Evolutionary conservation across 37 sponge, comb jelly and placozoan species (phyloP), one percentile per base, ranked within the genome.

Genomic region (Theonella swinhoei): DNA sequence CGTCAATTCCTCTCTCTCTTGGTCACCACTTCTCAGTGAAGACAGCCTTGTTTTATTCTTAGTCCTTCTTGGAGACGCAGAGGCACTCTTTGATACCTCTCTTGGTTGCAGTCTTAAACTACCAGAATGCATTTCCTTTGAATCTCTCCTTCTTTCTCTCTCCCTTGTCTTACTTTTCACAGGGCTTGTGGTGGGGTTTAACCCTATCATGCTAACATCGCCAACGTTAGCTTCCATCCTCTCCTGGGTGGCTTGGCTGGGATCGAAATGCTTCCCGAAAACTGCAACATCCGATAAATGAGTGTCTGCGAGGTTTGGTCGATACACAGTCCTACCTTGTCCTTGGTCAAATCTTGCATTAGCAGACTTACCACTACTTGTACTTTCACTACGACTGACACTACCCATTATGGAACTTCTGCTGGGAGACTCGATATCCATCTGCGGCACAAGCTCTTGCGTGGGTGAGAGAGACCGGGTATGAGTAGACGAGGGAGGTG

Each of bases 111-210:
- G 7, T 47, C 14, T 47, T 14, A 47, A 43, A 75, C 25, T 31
- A 17, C 4, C 28, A 23, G 35, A 75, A 11, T 23, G 28, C 4
- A 35, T 9, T 62, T 31, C 64, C 76, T 75, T 30, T 64, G 60
- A 31, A 38, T 31, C 39, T 60, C 37, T 33, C 64, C 64, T 64
- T 33, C 78, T 77, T 39, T 33, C 78, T 77, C 39, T 36, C 40
- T 35, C 43, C 66, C 26, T 30, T 32, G 30, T 36, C 28, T 11
- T 60, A 3, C 71, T 17, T 42, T 11, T 42, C 24, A 36, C 3
- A 9, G 14, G 54, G 11, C 11, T 7, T 17, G 7, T 7, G 11
- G 54, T 7, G 7, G 7, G 54, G 14, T 47, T 47, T 14, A 47
- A 14, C 14, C 54, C 54, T 7, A 47, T 14, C 7, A 14, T 17